Percentiles rank a stretch among this genome's conserved stretches.
These are phyloP conservation scores for Bubo scandiacus DNA, from an alignment of 2,113 vertebrate genomes.

Conservation along the genomic window DNA sequence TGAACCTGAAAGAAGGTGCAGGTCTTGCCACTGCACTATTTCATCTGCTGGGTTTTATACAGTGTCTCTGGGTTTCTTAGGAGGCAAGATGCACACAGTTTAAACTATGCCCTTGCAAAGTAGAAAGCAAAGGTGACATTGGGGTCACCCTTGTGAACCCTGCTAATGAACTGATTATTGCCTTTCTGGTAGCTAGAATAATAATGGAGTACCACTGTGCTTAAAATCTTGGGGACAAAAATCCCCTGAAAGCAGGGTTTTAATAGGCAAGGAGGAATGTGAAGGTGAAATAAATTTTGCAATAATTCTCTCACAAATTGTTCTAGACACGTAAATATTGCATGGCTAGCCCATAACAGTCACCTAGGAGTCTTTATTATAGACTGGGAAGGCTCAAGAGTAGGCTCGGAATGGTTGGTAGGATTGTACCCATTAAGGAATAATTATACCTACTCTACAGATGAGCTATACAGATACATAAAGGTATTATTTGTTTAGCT, in stretches of 20 bases:
- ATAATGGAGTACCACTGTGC: slow-evolving; percentile 28
- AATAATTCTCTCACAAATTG: not conserved
- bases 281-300: not conserved
- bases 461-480: not conserved
- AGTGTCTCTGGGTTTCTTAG: not conserved
- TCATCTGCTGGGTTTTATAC: not conserved
- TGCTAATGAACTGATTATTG: slow-evolving; percentile 60
- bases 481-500: not conserved
- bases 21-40: not conserved
- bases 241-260: not conserved
- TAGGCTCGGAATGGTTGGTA: not conserved
- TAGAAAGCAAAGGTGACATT: slow-evolving; percentile 24
- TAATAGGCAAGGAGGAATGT: not conserved
- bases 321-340: not conserved
- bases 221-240: not conserved
- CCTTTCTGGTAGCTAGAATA: slow-evolving; percentile 12
- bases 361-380: not conserved
- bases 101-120: slow-evolving; percentile 37
- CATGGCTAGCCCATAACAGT: not conserved
- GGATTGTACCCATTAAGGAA: not conserved
- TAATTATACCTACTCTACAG: not conserved
- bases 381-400: not conserved
- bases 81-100: not conserved
- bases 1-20: not conserved
- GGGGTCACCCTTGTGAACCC: slow-evolving; percentile 27